Evolutionary conservation across 2,888 invertebrate species (phyloP).

Genomic region (Acronicta psi): DNA sequence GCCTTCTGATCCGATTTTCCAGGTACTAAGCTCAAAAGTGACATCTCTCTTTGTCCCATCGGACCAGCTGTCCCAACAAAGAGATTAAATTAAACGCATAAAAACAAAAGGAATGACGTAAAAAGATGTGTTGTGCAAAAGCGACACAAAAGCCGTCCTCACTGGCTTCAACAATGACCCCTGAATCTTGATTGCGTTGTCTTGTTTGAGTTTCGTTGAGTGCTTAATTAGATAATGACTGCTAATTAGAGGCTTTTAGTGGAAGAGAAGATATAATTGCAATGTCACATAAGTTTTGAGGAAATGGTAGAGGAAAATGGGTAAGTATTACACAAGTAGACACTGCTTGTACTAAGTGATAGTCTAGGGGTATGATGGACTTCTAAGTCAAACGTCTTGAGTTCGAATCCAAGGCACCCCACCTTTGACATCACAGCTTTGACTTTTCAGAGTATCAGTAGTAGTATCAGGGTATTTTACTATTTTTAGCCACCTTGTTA

Average conservation of each 20-base stretch:
- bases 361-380: too few species aligned
- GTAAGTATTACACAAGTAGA: background rate
- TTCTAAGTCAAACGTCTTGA: too few species aligned
- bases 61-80: constrained; percentile 78
- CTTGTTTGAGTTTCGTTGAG: constrained; percentile 26
- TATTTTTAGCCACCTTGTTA: too few species aligned
- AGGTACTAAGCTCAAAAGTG: constrained; percentile 54
- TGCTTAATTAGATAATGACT: constrained; percentile 30
- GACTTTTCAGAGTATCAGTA: too few species aligned
- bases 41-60: constrained; percentile 69
- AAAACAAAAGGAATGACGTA: constrained; percentile 58
- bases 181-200: constrained; percentile 48
- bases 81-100: constrained; percentile 78
- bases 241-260: constrained; percentile 24
- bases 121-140: constrained; percentile 58
- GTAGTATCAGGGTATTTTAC: too few species aligned
- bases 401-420: too few species aligned
- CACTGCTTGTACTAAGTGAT: too few species aligned
- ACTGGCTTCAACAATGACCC: constrained; percentile 44
- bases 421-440: too few species aligned
- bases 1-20: constrained; percentile 25
- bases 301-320: background rate
- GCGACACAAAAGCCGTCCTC: constrained; percentile 42
- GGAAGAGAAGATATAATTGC: background rate
- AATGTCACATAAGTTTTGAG: background rate